Percentiles rank a stretch among this genome's conserved stretches.
Evolutionary conservation across 2,113 vertebrate genomes (phyloP).

Genomic region (Xiphophorus maculatus): DNA sequence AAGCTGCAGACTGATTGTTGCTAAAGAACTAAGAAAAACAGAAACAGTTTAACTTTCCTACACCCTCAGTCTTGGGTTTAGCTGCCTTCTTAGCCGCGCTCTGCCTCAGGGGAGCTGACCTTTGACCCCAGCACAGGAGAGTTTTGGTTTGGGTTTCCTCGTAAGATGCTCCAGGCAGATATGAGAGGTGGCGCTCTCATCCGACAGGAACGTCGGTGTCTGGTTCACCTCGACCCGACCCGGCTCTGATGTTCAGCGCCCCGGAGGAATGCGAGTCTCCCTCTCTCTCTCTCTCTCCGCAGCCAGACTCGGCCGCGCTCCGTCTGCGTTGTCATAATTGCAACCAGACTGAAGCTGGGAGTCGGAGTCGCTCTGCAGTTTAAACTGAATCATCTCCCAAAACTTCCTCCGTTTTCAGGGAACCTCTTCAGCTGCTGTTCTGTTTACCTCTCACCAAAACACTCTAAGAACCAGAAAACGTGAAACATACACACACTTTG

Average conservation of each 20-base stretch:
- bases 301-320: slow-evolving; percentile 16
- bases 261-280: slow-evolving; percentile 49
- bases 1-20: background rate
- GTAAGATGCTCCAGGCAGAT: background rate
- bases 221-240: slow-evolving; percentile 36
- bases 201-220: background rate
- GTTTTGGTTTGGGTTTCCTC: slow-evolving; percentile 10
- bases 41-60: background rate
- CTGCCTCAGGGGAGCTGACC: slow-evolving; percentile 17
- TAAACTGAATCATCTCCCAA: slow-evolving; percentile 23
- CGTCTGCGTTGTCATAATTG: slow-evolving; percentile 51
- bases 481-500: background rate
- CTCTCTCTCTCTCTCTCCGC: slow-evolving; percentile 11
- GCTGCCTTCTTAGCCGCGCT: background rate
- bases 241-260: slow-evolving; percentile 16
- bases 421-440: background rate
- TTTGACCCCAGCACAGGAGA: slow-evolving; percentile 9
- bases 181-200: slow-evolving; percentile 7
- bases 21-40: background rate
- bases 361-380: slow-evolving; percentile 16
- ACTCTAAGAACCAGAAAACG: background rate
- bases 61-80: background rate
- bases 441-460: background rate
- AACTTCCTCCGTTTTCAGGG: background rate
- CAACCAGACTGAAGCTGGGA: slow-evolving; percentile 54